Base-by-base conservation (phyloP, 2,113 vertebrate species). In the Ctenodactylus gundi region DNA sequence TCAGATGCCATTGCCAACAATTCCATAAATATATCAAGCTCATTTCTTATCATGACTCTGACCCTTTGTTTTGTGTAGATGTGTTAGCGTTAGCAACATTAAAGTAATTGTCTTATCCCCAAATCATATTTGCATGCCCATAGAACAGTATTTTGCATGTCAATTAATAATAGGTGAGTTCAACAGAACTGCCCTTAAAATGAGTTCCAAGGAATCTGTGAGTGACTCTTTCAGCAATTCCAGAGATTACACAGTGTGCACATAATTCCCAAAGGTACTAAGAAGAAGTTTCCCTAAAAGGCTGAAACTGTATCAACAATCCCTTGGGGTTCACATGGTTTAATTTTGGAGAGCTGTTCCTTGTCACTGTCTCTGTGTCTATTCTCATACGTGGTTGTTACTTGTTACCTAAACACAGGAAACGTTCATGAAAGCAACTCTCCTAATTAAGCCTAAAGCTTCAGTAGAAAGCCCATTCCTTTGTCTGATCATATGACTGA, bases 91-190 rank as follows among this genome's bases (percentile, higher is more conserved):
- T 72, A 65, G n/a, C 85, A 78, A 39, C 83, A 95, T 96, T 76
- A 94, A 96, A 97, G 49, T 20, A 80, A 81, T 76, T 49, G 57
- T 64, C 68, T 89, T 62, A 88, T 68, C 44, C 27, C 46, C 60
- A 81, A 85, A 51, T 95, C 60, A 68, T 29, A 92, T 85, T 39
- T 89, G 44, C 80, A 82, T 55, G 62, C 29, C 65, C 57, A 29
- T 49, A 64, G 34, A 85, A 89, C 36, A 57, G 20, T 29, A 68
- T 72, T 92, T 81, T 55, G 29, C 8, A 39, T 68, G 25, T 93
- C 96, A 89, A 90, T 73, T 93, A 96, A 92, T 80, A 95, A 39
- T 88, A 90, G 90, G 55, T 95, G 80, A 95, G 93, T 96, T 97
- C 72, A 97, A 96, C 93, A 97, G 67, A 62, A 70, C 82, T 90